Evolutionary conservation across 2,797 vertebrate species (phyloP), one percentile per base, ranked within the genome.

Genomic region (Sebastes trivittatus): DNA sequence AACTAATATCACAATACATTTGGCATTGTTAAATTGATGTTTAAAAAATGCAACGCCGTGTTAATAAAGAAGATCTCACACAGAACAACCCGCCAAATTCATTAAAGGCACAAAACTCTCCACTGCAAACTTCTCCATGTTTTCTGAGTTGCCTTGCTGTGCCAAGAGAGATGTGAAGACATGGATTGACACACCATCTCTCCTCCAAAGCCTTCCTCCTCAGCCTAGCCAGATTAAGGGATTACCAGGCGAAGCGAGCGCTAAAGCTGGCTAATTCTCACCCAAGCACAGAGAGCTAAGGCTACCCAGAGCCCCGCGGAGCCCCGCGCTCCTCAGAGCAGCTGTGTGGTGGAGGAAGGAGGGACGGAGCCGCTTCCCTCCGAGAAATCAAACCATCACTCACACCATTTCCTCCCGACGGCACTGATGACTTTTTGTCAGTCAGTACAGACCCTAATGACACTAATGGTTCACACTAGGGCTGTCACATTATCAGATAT

Each of bases 261-360:
- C 87, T 91, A 94, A 95, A 93, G 90, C 91, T 85, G 90, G 89
- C 90, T 95, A 94, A 95, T 94, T 94, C 94, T 93, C 92, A 92
- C 93, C 91, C 90, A 91, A 90, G 92, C 93, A 90, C 91, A 93
- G 81, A 74, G 86, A 87, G 91, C 84, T 87, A 78, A 92, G 85
- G 86, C 89, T 86, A 88, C 79, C 81, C 88, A 83, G 91, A 93
- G 92, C 92, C 90, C 84, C 18, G 60, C 49, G n/a, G 91, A 89
- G 88, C 90, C 80, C 38, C 55, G 52, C 83, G 79, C 82, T 89
- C 82, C 92, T 89, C 90, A 66, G 82, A 92, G 92, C 94, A 94
- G 93, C 94, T 95, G 93, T 89, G 92, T 42, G 80, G 64, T 75
- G 87, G 85, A 80, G 84, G 38, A 49, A 18, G 76, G 81, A 82